Percentiles rank a stretch among this genome's conserved stretches.
These are phyloP conservation scores for Gasteruption jaculator DNA, from an alignment of 2,888 invertebrate genomes.

Conservation along the genomic window DNA sequence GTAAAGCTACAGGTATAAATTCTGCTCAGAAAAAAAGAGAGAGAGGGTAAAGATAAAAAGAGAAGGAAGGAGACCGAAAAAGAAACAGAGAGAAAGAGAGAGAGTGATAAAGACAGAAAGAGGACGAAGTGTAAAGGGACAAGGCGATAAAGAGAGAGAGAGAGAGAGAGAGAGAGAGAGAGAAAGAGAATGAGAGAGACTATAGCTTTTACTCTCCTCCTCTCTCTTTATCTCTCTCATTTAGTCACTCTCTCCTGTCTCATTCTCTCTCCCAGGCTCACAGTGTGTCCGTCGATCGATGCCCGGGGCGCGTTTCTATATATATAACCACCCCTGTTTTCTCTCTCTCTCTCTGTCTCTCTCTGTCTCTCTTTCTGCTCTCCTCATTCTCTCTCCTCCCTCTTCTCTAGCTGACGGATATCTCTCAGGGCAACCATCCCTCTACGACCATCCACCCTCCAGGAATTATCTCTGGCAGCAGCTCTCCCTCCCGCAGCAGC, in stretches of 20 bases:
- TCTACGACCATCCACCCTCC: no score
- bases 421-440: no score
- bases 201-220: no score
- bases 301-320: constrained; percentile 42
- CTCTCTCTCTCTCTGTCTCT: constrained; percentile 11
- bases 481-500: no score
- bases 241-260: no score
- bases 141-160: neutral
- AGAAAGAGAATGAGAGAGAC: neutral
- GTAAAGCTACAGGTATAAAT: no score
- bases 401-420: constrained; percentile 16
- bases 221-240: constrained; percentile 1
- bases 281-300: constrained; percentile 42
- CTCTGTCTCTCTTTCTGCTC: constrained; percentile 10
- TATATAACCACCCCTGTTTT: constrained; percentile 29
- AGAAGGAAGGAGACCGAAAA: neutral
- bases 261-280: constrained; percentile 45
- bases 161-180: neutral
- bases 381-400: constrained; percentile 21
- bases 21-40: no score
- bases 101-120: constrained; percentile 14
- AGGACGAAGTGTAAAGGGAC: neutral
- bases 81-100: constrained; percentile 17
- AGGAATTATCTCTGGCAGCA: no score
- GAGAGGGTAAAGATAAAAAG: no score